These are phyloP conservation scores for Masticophis lateralis DNA, from an alignment of 2,797 vertebrate species.

Conservation along the genomic window DNA sequence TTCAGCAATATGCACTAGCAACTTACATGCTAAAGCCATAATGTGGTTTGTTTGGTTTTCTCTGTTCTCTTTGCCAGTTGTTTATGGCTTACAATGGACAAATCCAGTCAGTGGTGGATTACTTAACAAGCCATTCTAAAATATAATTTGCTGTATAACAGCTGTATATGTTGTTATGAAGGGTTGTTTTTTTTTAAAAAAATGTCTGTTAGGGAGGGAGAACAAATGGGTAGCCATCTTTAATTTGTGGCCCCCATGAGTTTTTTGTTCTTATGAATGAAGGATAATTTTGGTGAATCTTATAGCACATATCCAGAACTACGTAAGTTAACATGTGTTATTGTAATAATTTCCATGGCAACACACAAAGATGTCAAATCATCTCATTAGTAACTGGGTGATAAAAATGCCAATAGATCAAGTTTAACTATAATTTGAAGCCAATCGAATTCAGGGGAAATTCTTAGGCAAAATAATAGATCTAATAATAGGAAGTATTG, in stretches of 20 bases:
- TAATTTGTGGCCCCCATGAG: background rate
- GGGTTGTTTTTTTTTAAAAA: background rate
- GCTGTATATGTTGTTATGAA: background rate
- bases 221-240: background rate
- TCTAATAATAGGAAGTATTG: background rate
- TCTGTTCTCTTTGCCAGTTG: background rate
- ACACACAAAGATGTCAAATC: accelerated
- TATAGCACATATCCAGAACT: background rate
- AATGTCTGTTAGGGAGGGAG: background rate
- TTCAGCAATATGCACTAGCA: background rate
- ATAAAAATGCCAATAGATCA: background rate
- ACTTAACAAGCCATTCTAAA: background rate
- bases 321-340: background rate
- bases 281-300: background rate
- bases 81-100: background rate
- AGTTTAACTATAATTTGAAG: background rate
- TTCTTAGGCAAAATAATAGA: background rate
- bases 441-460: background rate
- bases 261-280: background rate
- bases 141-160: background rate
- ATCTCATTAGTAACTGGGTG: background rate
- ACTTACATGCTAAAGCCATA: background rate
- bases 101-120: background rate
- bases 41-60: background rate
- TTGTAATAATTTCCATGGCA: background rate